These are phyloP conservation scores for Drosophila sulfurigaster DNA, from an alignment of 1,140 invertebrate species.

Conservation along the genomic window DNA sequence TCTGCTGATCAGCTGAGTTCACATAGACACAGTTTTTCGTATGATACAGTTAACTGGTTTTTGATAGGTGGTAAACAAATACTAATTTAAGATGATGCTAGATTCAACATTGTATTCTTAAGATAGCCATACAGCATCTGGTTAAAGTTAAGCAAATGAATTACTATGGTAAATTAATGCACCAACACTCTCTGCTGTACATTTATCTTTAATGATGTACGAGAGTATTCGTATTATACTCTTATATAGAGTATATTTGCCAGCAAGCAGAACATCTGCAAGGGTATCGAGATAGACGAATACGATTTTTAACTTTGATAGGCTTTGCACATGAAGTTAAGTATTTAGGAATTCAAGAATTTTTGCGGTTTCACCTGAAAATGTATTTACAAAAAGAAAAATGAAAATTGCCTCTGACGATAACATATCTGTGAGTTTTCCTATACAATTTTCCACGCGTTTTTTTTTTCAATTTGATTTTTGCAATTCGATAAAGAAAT, in stretches of 20 bases:
- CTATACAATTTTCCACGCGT: constrained; percentile 5
- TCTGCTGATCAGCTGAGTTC: neutral
- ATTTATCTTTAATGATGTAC: no score
- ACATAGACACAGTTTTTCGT: constrained; percentile 3
- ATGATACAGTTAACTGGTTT: neutral
- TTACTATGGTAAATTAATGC: no score
- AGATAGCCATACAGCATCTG: neutral
- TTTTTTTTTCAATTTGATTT: neutral
- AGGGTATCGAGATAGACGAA: neutral
- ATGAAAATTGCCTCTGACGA: constrained; percentile 14
- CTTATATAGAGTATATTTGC: neutral
- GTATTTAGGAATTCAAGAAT: neutral
- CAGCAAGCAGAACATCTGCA: neutral
- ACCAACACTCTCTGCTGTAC: no score
- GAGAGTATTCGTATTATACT: no score
- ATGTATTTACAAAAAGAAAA: neutral
- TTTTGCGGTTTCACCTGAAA: constrained; percentile 23
- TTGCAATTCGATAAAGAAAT: neutral
- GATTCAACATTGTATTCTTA: neutral
- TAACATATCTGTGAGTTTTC: constrained; percentile 43
- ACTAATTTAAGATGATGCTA: no score
- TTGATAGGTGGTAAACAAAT: neutral
- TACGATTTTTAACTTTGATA: no score
- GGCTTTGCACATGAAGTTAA: neutral
- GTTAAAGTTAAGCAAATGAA: neutral